A percentile compares a stretch with the other conserved stretches of the same genome.
Conservation (phyloP, 2,797 vertebrate genomes). For the Anisognathus igniventris region DNA sequence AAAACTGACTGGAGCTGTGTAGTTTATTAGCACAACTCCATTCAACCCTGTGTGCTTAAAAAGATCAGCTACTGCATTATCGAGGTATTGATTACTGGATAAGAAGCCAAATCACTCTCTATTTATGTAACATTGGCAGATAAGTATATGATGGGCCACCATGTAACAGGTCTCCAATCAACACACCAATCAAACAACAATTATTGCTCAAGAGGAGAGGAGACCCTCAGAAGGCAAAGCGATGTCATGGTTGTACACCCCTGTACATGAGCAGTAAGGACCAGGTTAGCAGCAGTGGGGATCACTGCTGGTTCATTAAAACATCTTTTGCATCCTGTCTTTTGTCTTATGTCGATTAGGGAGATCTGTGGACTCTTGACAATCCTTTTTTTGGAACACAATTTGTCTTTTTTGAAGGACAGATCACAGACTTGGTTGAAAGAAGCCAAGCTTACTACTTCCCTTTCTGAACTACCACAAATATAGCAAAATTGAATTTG, state of each 20-base stretch:
- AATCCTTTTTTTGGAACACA: background rate
- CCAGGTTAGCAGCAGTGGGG: background rate
- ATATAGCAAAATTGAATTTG: background rate
- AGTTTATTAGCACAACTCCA: background rate
- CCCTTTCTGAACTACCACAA: background rate
- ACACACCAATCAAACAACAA: background rate
- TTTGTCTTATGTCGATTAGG: background rate
- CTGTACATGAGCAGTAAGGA: background rate
- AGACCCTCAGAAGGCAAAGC: background rate
- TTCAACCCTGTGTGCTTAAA: background rate
- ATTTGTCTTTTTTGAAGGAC: background rate
- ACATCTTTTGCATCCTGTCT: background rate
- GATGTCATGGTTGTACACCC: background rate
- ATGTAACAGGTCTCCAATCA: background rate
- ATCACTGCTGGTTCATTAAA: background rate
- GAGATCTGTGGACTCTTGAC: background rate
- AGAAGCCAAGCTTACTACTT: background rate
- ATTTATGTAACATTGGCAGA: background rate
- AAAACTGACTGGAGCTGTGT: background rate
- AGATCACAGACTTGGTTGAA: background rate
- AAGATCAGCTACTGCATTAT: background rate
- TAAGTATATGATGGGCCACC: background rate
- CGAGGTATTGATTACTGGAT: background rate
- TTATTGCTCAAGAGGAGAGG: background rate
- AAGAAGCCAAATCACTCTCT: background rate